Conservation (phyloP, 2,888 invertebrate species). For the Conomelus anceps region DNA sequence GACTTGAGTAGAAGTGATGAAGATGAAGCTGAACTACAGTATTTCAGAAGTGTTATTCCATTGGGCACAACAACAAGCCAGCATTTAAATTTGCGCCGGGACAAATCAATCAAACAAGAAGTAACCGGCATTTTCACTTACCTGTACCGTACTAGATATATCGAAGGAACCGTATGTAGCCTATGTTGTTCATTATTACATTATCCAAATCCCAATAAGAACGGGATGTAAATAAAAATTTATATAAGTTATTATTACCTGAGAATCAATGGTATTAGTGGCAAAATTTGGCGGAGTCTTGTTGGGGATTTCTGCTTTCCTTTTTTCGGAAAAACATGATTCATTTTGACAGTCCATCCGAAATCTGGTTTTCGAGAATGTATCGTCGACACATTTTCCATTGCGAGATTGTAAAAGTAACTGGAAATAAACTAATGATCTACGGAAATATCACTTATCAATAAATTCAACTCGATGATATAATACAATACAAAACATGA, state of each 20-base stretch:
- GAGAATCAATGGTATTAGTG: conserved; percentile 61
- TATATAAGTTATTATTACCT: conserved; percentile 49
- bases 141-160: no score
- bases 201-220: background rate
- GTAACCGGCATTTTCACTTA: no score
- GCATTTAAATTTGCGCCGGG: no score
- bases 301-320: conserved; percentile 61
- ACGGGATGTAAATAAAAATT: conserved; percentile 12
- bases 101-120: no score
- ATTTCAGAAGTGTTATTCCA: no score
- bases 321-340: conserved; percentile 67
- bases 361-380: conserved; percentile 46
- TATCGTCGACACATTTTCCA: background rate
- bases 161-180: no score
- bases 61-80: no score
- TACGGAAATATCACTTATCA: background rate
- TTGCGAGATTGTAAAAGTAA: background rate
- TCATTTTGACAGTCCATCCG: conserved; percentile 65
- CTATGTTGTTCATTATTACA: no score
- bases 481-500: background rate
- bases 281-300: conserved; percentile 59
- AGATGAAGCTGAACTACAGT: no score
- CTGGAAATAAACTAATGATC: background rate
- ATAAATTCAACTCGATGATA: no score
- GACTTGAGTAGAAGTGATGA: no score